These are phyloP conservation scores for Apistogramma diplotaenia DNA, from an alignment of 2,113 vertebrate genomes.

Conservation along the genomic window DNA sequence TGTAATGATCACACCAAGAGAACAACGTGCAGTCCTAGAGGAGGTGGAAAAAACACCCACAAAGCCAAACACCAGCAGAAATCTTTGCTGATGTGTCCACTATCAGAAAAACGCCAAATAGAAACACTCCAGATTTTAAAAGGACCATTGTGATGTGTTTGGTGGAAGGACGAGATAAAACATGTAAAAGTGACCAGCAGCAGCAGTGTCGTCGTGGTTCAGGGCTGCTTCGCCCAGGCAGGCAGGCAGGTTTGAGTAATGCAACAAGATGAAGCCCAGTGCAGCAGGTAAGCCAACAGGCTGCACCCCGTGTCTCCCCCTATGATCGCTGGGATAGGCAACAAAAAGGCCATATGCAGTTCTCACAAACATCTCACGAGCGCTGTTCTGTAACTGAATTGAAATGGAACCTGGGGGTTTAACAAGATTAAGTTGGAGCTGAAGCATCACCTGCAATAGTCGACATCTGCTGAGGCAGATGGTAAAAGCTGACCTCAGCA, in stretches of 20 bases:
- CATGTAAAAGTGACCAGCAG: no score
- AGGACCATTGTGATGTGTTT: not conserved
- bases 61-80: no score
- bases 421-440: not conserved
- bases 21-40: no score
- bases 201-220: no score
- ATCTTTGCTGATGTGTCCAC: no score
- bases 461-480: conserved; percentile 46
- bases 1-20: not conserved
- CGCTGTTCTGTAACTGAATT: not conserved
- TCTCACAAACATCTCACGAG: not conserved
- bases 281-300: accelerated
- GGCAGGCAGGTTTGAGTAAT: not conserved
- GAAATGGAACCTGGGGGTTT: conserved; percentile 2
- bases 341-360: not conserved
- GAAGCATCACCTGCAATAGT: conserved; percentile 30
- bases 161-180: not conserved
- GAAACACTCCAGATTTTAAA: no score
- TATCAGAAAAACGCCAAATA: not conserved
- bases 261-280: not conserved
- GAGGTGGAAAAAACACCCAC: no score
- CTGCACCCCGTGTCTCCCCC: no score
- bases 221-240: not conserved
- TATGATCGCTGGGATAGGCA: no score
- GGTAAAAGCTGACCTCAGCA: conserved; percentile 33